phyloP scores from a whole-genome alignment of 2,888 invertebrate species.

The Diaperis boleti region DNA sequence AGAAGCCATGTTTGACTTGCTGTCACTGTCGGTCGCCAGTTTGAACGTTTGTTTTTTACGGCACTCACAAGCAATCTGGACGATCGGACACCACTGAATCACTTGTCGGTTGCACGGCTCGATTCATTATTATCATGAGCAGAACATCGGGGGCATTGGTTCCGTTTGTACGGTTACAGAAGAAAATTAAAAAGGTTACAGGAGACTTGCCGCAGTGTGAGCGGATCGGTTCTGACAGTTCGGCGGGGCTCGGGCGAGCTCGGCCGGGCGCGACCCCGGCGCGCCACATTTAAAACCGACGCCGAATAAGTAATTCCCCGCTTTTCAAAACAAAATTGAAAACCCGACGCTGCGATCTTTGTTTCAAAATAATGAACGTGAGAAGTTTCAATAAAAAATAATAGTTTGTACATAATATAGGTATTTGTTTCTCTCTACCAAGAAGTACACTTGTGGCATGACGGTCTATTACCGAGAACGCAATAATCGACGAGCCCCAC shows the following conservation, averaged over 20 bases:
- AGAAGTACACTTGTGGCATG: no score
- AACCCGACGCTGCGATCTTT: no score
- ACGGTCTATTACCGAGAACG: no score
- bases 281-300: constrained; percentile 46
- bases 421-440: no score
- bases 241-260: constrained; percentile 51
- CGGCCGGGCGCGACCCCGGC: constrained; percentile 59
- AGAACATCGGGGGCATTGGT: constrained; percentile 69
- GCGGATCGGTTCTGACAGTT: constrained; percentile 58
- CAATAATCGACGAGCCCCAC: background rate
- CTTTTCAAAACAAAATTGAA: no score
- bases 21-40: constrained; percentile 67
- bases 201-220: constrained; percentile 63
- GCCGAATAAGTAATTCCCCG: background rate
- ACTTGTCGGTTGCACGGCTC: constrained; percentile 67
- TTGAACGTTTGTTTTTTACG: constrained; percentile 58
- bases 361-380: no score
- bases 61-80: constrained; percentile 60
- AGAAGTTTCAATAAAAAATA: no score
- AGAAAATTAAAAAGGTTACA: constrained; percentile 63
- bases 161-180: constrained; percentile 57
- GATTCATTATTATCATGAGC: constrained; percentile 79
- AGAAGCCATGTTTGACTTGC: constrained; percentile 82
- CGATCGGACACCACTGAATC: constrained; percentile 59
- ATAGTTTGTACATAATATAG: no score